phyloP scores from a whole-genome alignment of 2,113 vertebrate genomes.

The Dipodomys stephensi region DNA sequence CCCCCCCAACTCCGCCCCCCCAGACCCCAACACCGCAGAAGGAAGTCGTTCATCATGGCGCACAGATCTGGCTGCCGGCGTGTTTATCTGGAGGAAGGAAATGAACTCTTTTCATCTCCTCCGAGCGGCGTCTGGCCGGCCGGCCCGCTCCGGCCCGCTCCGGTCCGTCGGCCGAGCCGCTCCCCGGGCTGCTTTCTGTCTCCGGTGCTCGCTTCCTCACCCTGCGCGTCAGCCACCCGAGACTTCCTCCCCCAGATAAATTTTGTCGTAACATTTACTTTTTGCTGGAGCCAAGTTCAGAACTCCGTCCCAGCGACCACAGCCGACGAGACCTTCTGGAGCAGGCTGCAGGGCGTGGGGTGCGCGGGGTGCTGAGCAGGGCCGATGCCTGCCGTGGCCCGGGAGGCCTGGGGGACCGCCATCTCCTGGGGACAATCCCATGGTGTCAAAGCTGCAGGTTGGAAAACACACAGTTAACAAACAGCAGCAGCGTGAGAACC shows the following conservation, averaged over 20 bases:
- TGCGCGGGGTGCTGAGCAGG: fast-evolving
- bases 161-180: too few species aligned
- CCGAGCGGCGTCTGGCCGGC: constrained; percentile 82
- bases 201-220: constrained; percentile 77
- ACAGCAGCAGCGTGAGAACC: too few species aligned
- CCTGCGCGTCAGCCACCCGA: constrained; percentile 72
- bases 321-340: not conserved
- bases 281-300: constrained; percentile 73
- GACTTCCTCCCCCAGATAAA: constrained; percentile 83
- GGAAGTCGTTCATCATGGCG: constrained; percentile 87
- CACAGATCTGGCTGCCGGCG: constrained; percentile 84
- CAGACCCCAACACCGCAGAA: constrained; percentile 74
- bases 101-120: constrained; percentile 84
- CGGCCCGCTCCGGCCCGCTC: constrained; percentile 60
- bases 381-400: fast-evolving
- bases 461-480: not conserved
- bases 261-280: constrained; percentile 70
- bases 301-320: constrained; percentile 40
- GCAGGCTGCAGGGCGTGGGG: not conserved
- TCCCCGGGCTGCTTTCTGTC: constrained; percentile 81
- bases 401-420: not conserved
- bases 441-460: not conserved
- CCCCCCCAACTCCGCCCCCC: constrained; percentile 59
- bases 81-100: constrained; percentile 90
- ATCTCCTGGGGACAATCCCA: fast-evolving